Percentiles rank a stretch among this genome's conserved stretches.
These are phyloP conservation scores for Chelonia mydas DNA, from an alignment of 2,797 vertebrate species.

Conservation along the genomic window DNA sequence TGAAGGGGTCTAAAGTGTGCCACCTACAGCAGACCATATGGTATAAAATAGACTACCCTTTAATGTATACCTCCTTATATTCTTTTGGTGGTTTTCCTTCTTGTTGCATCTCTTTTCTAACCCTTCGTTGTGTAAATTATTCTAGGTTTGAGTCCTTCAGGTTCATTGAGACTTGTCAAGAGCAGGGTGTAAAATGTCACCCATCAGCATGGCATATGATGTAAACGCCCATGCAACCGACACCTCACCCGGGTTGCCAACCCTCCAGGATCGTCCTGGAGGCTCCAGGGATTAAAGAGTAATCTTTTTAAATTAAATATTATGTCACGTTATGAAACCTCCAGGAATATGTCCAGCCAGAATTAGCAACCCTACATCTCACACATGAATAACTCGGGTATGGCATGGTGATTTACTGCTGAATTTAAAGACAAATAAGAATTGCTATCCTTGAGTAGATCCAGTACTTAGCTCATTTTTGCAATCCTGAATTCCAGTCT, in stretches of 20 bases:
- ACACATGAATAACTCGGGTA: conserved; percentile 48
- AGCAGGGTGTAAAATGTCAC: conserved; percentile 75
- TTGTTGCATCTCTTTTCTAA: background rate
- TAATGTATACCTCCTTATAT: background rate
- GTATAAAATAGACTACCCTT: background rate
- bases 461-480: background rate
- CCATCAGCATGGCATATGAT: conserved; percentile 59
- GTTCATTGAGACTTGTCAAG: conserved; percentile 62
- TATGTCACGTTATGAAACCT: no score
- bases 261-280: no score
- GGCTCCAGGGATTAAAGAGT: no score
- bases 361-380: background rate
- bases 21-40: background rate
- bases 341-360: no score
- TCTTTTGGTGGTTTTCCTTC: background rate
- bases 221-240: conserved; percentile 72
- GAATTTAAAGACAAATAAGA: conserved; percentile 47
- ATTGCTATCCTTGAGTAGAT: background rate
- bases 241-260: conserved; percentile 31
- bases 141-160: conserved; percentile 20
- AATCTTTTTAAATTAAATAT: no score
- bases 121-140: conserved; percentile 9
- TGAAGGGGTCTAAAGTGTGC: background rate
- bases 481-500: background rate
- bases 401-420: conserved; percentile 38